A percentile compares a stretch with the other conserved stretches of the same genome.
Evolutionary conservation across 2,888 invertebrate species (phyloP).

Genomic region (Acanthosepion esculentum): DNA sequence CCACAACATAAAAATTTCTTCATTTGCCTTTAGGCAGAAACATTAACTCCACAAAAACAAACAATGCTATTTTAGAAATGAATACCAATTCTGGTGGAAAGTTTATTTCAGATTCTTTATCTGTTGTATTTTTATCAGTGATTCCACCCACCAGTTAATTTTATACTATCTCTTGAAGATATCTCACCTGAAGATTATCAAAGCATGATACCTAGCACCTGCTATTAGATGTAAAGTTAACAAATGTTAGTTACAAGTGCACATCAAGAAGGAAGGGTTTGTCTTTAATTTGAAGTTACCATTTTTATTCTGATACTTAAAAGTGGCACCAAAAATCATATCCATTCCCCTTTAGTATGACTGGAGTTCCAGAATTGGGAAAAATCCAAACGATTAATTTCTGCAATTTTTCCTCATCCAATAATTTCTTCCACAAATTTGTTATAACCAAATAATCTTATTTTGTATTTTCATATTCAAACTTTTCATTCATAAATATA

Average conservation of each 20-base stretch:
- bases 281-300: too few relatives aligned
- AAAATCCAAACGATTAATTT: not conserved
- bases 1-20: not conserved
- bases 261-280: too few relatives aligned
- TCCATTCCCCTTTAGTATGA: not conserved
- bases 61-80: not conserved
- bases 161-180: too few relatives aligned
- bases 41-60: not conserved
- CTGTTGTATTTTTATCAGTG: not conserved
- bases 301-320: not conserved
- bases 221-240: too few relatives aligned
- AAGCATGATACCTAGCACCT: too few relatives aligned
- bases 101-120: not conserved
- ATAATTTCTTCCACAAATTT: not conserved
- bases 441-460: not conserved
- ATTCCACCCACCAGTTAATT: not conserved
- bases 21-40: not conserved
- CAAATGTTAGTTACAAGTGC: too few relatives aligned
- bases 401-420: not conserved
- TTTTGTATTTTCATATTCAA: not conserved
- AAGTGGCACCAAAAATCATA: not conserved
- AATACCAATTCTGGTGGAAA: not conserved
- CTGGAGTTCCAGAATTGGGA: not conserved
- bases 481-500: not conserved
- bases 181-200: too few relatives aligned